phyloP scores from a whole-genome alignment of 1,140 invertebrate species.

The Hirudo medicinalis region DNA sequence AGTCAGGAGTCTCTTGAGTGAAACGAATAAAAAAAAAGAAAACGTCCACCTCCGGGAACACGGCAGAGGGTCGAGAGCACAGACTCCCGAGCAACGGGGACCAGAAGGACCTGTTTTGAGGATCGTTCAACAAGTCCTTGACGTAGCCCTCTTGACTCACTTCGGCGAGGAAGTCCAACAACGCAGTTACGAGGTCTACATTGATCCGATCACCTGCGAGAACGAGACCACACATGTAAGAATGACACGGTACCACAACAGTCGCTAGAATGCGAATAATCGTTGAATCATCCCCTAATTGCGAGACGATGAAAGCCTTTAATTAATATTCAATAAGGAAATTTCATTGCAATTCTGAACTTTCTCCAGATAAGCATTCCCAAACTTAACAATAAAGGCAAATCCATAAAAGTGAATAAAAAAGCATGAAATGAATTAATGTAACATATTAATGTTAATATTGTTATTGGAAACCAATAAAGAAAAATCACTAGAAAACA shows the following conservation, averaged over 20 bases:
- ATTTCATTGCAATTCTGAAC: too few species aligned
- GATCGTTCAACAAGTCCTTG: conserved; percentile 68
- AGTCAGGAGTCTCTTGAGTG: too few species aligned
- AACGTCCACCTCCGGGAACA: background rate
- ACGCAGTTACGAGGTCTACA: conserved; percentile 38
- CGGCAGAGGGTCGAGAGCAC: conserved; percentile 41
- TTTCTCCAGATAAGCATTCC: too few species aligned
- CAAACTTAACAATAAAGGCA: too few species aligned
- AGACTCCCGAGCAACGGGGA: conserved; percentile 59
- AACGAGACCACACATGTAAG: background rate
- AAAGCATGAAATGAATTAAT: too few species aligned
- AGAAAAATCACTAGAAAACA: too few species aligned
- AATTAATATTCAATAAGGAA: too few species aligned
- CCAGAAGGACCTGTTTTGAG: conserved; percentile 68
- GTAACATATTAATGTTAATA: too few species aligned
- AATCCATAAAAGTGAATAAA: too few species aligned
- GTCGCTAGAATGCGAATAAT: background rate
- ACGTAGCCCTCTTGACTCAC: conserved; percentile 63
- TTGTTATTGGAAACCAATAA: too few species aligned
- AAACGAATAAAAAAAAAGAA: background rate
- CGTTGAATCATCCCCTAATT: too few species aligned
- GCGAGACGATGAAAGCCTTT: too few species aligned
- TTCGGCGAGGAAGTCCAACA: conserved; percentile 66
- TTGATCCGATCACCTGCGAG: conserved; percentile 29
- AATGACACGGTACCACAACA: background rate